Conservation (phyloP, 2,797 vertebrate species). For the Neopelma chrysocephalum region DNA sequence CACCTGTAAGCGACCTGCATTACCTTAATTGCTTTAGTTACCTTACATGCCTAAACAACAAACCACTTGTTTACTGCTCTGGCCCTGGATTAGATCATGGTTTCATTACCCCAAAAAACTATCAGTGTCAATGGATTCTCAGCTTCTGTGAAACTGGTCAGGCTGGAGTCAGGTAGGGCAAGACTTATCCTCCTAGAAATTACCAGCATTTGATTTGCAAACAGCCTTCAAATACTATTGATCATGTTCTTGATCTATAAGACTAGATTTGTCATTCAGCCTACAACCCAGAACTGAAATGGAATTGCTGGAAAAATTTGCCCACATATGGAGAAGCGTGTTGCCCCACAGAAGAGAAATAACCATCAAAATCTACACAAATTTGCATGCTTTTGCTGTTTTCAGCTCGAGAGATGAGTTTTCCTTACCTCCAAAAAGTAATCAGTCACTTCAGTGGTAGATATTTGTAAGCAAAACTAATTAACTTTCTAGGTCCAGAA, state of each 20-base stretch:
- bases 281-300: not conserved
- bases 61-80: not conserved
- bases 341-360: not conserved
- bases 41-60: constrained; percentile 15
- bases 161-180: not conserved
- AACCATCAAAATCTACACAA: not conserved
- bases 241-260: not conserved
- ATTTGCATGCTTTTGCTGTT: not conserved
- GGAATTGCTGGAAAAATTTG: not conserved
- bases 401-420: not conserved
- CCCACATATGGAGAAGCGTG: not conserved
- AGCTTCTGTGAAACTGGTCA: constrained; percentile 1
- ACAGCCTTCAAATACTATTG: not conserved
- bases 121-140: not conserved
- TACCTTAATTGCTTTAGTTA: not conserved
- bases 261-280: not conserved
- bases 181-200: not conserved
- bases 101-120: not conserved
- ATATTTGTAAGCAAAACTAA: not conserved
- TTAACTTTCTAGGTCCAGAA: constrained; percentile 41
- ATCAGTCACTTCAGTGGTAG: not conserved
- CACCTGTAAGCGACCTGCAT: not conserved
- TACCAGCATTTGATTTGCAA: not conserved
- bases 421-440: not conserved
- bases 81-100: constrained; percentile 19